Evolutionary conservation across 2,113 vertebrate genomes (phyloP), one percentile per base, ranked within the genome.

Genomic region (Podilymbus podiceps): DNA sequence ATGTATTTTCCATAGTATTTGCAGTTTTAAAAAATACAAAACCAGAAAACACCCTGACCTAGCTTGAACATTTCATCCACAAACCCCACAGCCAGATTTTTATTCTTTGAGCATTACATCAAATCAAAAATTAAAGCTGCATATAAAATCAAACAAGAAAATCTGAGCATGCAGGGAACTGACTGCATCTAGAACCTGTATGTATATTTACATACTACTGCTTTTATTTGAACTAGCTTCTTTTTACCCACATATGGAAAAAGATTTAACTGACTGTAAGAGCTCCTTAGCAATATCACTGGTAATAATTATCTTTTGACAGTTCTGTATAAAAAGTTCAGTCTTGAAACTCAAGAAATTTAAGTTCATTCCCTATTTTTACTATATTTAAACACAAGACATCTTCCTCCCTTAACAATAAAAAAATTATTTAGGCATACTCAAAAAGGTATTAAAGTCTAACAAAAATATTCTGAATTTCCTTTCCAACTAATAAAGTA

Each of bases 381-480:
- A 63, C 47, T 25, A 78, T 80, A 40, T 81, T 84, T 84, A 53
- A 80, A 90, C 92, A 73, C 25, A 64, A 83, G 49, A 63, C 27
- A 79, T 17, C 6, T 80, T 81, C 33, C 40, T 85, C 82, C 56
- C 47, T 94, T 75, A 71, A 53, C 59, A 92, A 93, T 56, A 78
- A 91, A 86, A 83, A 47, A 74, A 89, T 47, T 71, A 94, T 15
- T 30, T 73, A 94, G n/a, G 23, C 46, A 69, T 15, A 95, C 4
- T 19, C 18, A 15, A 67, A 83, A 91, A 94, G 72, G 83, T 59
- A 83, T 60, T 88, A 74, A 58, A 50, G 84, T 91, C 33, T 79
- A 95, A 72, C 24, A 93, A 88, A 77, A 72, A 85, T n/a, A 97
- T 59, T 82, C 42, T 80, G 13, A 40, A 91, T 47, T 76, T 81